Conservation (phyloP, 2,888 invertebrate species). For the Lasioglossum calceatum region DNA sequence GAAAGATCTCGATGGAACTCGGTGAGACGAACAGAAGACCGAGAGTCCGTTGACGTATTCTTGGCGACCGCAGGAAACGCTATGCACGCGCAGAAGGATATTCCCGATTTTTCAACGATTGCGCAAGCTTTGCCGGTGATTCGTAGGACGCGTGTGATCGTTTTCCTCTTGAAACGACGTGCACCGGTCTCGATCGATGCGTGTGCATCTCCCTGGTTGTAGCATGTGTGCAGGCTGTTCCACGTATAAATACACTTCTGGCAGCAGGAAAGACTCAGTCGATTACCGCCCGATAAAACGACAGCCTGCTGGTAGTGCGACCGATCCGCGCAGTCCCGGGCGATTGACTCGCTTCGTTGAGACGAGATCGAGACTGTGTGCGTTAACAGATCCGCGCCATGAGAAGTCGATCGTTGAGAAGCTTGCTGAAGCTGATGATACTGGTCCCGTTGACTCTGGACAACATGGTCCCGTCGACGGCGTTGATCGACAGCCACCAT, state of each 20-base stretch:
- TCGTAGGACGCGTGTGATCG: conserved; percentile 13
- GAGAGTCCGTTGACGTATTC: background rate
- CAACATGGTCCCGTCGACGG: conserved; percentile 31
- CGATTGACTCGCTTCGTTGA: background rate
- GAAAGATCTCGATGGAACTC: background rate
- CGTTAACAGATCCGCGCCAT: conserved; percentile 48
- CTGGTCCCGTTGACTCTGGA: conserved; percentile 51
- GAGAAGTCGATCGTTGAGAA: conserved; percentile 38
- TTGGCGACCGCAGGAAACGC: background rate
- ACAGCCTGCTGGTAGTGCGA: conserved; percentile 37
- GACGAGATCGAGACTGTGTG: background rate
- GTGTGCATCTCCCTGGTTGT: conserved; percentile 42
- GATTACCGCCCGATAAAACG: conserved; percentile 60
- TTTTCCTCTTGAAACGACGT: conserved; percentile 25
- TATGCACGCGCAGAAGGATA: background rate
- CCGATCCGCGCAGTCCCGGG: conserved; percentile 13
- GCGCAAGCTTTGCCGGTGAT: conserved; percentile 37
- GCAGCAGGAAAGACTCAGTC: conserved; percentile 75
- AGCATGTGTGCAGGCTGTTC: conserved; percentile 63
- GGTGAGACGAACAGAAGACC: background rate
- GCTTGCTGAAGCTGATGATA: conserved; percentile 48
- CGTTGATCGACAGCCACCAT: background rate
- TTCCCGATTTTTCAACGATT: conserved; percentile 12
- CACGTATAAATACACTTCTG: conserved; percentile 79
- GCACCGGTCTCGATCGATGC: conserved; percentile 26